These are phyloP conservation scores for Muntiacus muntjak DNA, from an alignment of 2,113 vertebrate genomes.

Conservation along the genomic window DNA sequence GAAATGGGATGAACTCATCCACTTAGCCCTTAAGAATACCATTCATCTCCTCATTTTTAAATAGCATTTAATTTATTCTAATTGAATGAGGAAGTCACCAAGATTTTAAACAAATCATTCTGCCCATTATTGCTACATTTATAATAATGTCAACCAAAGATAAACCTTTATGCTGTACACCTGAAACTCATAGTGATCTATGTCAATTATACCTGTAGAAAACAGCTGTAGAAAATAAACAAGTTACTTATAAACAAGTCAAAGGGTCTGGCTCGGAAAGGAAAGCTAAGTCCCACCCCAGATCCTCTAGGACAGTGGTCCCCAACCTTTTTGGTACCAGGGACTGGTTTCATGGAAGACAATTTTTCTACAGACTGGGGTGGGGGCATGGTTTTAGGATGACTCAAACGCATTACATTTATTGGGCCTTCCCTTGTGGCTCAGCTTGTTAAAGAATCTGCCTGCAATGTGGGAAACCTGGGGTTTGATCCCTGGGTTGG, in stretches of 20 bases:
- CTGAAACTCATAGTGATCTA: neutral
- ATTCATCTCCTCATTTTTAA: neutral
- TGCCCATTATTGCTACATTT: neutral
- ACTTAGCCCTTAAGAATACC: neutral
- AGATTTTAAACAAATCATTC: conserved; percentile 24
- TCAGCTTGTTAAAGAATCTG: neutral
- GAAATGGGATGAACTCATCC: neutral
- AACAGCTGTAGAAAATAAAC: neutral
- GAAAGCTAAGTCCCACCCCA: neutral
- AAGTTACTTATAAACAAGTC: neutral
- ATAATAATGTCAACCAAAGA: conserved; percentile 13
- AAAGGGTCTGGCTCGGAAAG: neutral
- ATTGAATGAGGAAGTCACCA: neutral
- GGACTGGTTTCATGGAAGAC: neutral
- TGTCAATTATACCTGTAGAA: conserved; percentile 6
- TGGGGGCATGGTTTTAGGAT: neutral
- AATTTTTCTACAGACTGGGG: neutral
- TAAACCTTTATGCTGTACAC: neutral
- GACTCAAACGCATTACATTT: neutral
- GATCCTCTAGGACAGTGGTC: neutral
- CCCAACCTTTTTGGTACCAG: neutral
- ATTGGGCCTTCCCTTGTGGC: neutral
- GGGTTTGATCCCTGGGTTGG: neutral
- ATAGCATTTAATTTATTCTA: conserved; percentile 32
- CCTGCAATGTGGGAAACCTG: neutral